These are phyloP conservation scores for Ormyrus thymus DNA, from an alignment of 2,888 invertebrate species.

Conservation along the genomic window DNA sequence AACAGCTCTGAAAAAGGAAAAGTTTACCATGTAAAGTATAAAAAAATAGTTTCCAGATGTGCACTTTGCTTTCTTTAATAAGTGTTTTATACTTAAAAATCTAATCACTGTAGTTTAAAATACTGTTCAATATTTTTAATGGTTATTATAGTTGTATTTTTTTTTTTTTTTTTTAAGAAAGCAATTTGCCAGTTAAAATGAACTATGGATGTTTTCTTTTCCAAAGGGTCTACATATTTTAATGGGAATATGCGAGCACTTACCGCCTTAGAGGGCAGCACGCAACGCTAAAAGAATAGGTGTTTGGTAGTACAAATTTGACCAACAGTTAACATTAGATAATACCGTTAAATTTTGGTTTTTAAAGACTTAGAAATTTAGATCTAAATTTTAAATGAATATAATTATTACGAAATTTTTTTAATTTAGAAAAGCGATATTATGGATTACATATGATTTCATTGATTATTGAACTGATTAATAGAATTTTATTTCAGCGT, in stretches of 20 bases:
- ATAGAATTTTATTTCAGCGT: too few species aligned
- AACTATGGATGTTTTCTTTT: neutral
- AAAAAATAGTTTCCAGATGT: constrained; percentile 4
- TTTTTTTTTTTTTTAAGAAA: constrained; percentile 17
- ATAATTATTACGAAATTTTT: too few species aligned
- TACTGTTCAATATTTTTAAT: neutral
- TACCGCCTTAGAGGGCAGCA: constrained; percentile 55
- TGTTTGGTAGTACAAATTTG: constrained; percentile 10
- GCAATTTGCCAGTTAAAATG: constrained; percentile 29
- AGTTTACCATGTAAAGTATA: constrained; percentile 36
- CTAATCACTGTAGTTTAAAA: neutral
- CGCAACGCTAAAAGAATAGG: constrained; percentile 27
- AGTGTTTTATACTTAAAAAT: constrained; percentile 17
- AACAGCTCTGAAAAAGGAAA: constrained; percentile 80
- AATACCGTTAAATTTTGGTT: neutral
- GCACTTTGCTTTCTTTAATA: constrained; percentile 35
- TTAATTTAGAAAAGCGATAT: too few species aligned
- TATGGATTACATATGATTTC: too few species aligned
- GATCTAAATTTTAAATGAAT: too few species aligned
- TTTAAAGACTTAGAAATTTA: too few species aligned
- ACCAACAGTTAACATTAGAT: constrained; percentile 34
- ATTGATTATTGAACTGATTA: too few species aligned
- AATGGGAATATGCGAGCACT: constrained; percentile 47
- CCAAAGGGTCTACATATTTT: constrained; percentile 11
- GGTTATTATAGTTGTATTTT: too few species aligned